Conservation (phyloP, 2,797 vertebrate genomes). For the Lateolabrax maculatus region DNA sequence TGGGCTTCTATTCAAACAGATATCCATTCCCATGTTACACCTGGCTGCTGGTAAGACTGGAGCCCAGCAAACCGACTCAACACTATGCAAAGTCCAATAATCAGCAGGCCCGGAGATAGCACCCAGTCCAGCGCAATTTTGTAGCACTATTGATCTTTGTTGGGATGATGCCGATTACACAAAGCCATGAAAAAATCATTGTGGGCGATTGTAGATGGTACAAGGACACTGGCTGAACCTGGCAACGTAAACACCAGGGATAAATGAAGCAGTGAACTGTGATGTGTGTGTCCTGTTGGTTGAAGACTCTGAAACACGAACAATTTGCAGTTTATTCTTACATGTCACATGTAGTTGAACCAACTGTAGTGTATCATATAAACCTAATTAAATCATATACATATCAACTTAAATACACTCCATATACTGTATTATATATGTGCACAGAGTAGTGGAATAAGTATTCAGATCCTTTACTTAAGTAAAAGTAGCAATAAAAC, state of each 20-base stretch:
- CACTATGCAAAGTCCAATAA: conserved; percentile 70
- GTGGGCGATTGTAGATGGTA: conserved; percentile 46
- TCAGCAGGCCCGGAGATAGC: conserved; percentile 59
- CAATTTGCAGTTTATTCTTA: conserved; percentile 12
- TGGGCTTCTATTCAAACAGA: conserved; percentile 74
- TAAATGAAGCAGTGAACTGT: conserved; percentile 47
- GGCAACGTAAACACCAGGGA: conserved; percentile 50
- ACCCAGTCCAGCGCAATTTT: conserved; percentile 51
- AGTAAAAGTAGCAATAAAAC: background rate
- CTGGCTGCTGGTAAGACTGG: conserved; percentile 66
- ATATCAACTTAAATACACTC: background rate
- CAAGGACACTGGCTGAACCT: conserved; percentile 44
- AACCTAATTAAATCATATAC: background rate
- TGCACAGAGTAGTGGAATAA: background rate
- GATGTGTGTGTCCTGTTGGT: conserved; percentile 42
- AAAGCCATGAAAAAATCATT: conserved; percentile 38
- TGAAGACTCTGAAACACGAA: conserved; percentile 30
- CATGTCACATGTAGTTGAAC: background rate
- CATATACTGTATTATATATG: background rate
- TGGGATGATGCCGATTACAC: conserved; percentile 64
- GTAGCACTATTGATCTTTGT: conserved; percentile 69
- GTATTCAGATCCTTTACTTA: background rate
- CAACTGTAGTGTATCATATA: background rate
- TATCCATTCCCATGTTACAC: conserved; percentile 72
- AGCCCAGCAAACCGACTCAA: conserved; percentile 52